These are phyloP conservation scores for Gnathonemus echidnorhynchus DNA, from an alignment of 2,113 vertebrate species.

Conservation along the genomic window DNA sequence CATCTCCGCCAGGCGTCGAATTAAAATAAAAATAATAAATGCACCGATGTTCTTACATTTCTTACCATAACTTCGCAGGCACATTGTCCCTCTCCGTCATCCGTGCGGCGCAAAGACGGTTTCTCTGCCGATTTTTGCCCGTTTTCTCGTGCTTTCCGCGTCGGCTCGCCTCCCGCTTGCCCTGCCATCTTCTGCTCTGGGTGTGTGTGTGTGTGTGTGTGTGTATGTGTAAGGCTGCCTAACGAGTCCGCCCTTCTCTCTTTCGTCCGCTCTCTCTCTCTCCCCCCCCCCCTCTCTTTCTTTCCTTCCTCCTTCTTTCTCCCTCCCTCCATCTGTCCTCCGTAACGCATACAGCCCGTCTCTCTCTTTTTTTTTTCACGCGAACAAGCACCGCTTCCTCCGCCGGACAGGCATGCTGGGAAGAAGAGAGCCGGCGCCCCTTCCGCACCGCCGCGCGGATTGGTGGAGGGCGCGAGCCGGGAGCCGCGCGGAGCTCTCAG, in stretches of 20 bases:
- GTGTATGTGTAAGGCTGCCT: constrained; percentile 24
- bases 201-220: neutral
- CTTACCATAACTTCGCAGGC: constrained; percentile 52
- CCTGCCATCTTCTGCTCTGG: constrained; percentile 20
- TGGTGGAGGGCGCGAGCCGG: neutral
- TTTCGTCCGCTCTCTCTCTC: constrained; percentile 28
- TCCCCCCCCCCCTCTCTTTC: constrained; percentile 30
- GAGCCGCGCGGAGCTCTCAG: neutral
- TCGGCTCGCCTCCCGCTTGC: constrained; percentile 1
- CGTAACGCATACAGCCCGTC: constrained; percentile 55
- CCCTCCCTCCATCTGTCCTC: constrained; percentile 43
- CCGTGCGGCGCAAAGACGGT: constrained; percentile 12
- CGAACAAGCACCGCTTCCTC: constrained; percentile 57
- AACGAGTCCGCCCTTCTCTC: constrained; percentile 45
- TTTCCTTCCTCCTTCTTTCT: neutral
- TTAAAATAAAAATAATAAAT: constrained; percentile 20
- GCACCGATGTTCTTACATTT: constrained; percentile 25
- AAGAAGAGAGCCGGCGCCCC: constrained; percentile 26
- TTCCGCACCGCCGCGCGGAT: constrained; percentile 14
- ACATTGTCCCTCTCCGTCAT: constrained; percentile 36
- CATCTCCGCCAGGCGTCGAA: constrained; percentile 25
- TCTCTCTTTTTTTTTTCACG: constrained; percentile 34
- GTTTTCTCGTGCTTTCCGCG: constrained; percentile 31
- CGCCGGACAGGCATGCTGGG: constrained; percentile 41
- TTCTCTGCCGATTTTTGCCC: constrained; percentile 29